Base-by-base conservation (phyloP, 2,113 vertebrate species). In the Centropus bengalensis region DNA sequence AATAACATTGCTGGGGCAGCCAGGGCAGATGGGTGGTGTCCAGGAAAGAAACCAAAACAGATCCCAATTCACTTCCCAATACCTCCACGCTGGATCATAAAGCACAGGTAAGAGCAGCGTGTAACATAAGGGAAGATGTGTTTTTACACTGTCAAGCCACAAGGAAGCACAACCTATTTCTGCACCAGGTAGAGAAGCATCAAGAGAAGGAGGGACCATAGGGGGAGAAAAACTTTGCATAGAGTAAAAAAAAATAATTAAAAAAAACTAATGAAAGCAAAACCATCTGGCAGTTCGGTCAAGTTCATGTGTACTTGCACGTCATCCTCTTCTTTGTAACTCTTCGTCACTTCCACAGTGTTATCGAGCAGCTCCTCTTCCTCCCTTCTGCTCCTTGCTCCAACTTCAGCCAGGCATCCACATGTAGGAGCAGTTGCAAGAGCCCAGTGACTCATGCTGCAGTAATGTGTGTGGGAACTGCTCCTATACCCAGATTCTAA, bases 401-500 rank as follows among this genome's bases (percentile, higher is more conserved):
- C 78, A 47, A 88, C 88, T 73, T 79, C 58, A 71, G 91, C 67
- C 6, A 20, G 89, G 93, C 86, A 96, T 45, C 89, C 86, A 81
- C 88, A 58, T 4, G 60, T 56, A 83, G 68, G 68, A 87, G 79
- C 81, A 47, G 71, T 81, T 85, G 67, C 75, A 77, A 88, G 6
- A 75, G 91, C 68, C 82, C 2, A 79, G 78, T 97, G 97, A 97
- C 80, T 97, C 96, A 97, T 16, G 76, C 94, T 33, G 84, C 75
- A 97, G 69, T 22, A 95, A 97, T 97, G 96, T 95, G 96, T 92
- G 94, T 94, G 97, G 97, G 96, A 95, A 64, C 85, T 75, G 92
- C 87, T 95, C 83, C 92, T 73, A 88, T 96, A 94, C 92, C 94
- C 94, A 76, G 88, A 63, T 93, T 70, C 54, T 84, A 82, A 92